phyloP scores from a whole-genome alignment of 2,888 invertebrate genomes.

The Dicycla oo region DNA sequence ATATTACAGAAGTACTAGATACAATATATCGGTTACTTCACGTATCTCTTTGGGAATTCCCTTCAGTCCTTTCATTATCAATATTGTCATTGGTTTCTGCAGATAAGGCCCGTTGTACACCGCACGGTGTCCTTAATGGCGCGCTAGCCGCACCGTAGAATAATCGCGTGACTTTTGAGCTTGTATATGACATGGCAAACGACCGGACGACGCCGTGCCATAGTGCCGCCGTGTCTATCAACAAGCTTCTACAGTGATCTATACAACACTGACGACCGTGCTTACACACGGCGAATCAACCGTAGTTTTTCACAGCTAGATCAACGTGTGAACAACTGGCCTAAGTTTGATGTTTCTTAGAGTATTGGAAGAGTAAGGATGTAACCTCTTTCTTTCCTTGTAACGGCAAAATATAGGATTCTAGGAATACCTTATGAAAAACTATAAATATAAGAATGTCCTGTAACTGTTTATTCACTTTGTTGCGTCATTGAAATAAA shows the following conservation, averaged over 20 bases:
- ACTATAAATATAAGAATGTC: not conserved
- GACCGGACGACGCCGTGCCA: too few species aligned
- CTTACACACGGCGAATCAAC: too few species aligned
- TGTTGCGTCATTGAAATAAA: constrained; percentile 8
- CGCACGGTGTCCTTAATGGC: too few species aligned
- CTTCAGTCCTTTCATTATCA: not conserved
- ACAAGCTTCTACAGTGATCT: too few species aligned
- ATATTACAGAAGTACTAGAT: not conserved
- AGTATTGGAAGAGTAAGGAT: constrained; percentile 9
- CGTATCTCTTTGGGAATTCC: constrained; percentile 7
- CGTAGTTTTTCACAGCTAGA: too few species aligned
- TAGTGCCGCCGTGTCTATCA: too few species aligned
- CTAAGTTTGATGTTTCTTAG: not conserved
- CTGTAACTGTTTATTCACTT: not conserved
- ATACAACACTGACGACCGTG: too few species aligned
- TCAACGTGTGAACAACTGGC: not conserved
- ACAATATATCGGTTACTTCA: not conserved
- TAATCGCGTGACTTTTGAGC: too few species aligned
- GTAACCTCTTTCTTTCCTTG: not conserved
- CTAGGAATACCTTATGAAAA: not conserved
- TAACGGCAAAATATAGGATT: constrained; percentile 9
- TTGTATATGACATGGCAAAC: too few species aligned
- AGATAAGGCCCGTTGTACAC: not conserved
- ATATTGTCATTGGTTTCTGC: not conserved
- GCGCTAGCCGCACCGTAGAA: too few species aligned